phyloP scores from a whole-genome alignment of 2,113 vertebrate species.

The Verasper variegatus region DNA sequence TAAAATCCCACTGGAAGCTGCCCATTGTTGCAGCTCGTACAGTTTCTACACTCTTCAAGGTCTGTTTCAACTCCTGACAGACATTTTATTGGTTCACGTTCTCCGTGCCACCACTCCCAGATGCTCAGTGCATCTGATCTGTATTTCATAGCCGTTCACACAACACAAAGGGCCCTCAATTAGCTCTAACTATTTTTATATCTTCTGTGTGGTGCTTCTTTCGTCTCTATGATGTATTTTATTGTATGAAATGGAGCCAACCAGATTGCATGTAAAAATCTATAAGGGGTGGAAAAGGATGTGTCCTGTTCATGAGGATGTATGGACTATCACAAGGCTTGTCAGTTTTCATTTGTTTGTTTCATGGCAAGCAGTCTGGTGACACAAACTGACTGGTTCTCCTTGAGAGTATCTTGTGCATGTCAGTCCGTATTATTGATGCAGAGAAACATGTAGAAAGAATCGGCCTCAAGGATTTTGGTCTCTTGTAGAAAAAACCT shows the following conservation, averaged over 20 bases:
- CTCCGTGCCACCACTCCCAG: slow-evolving; percentile 35
- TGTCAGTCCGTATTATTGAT: slow-evolving; percentile 77
- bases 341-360: slow-evolving; percentile 78
- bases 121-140: slow-evolving; percentile 49
- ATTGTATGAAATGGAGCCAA: slow-evolving; percentile 45
- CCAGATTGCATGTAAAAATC: slow-evolving; percentile 45
- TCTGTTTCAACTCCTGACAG: slow-evolving; percentile 61
- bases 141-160: slow-evolving; percentile 45
- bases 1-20: slow-evolving; percentile 40
- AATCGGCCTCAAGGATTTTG: slow-evolving; percentile 60
- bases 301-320: slow-evolving; percentile 63
- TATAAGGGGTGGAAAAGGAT: slow-evolving; percentile 25
- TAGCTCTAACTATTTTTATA: slow-evolving; percentile 46
- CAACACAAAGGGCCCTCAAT: slow-evolving; percentile 44
- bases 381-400: slow-evolving; percentile 68
- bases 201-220: slow-evolving; percentile 31
- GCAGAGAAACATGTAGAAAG: slow-evolving; percentile 58
- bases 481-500: slow-evolving; percentile 22
- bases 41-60: slow-evolving; percentile 53
- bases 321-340: slow-evolving; percentile 73
- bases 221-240: slow-evolving; percentile 28
- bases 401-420: slow-evolving; percentile 77
- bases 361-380: slow-evolving; percentile 61
- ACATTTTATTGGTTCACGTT: slow-evolving; percentile 43
- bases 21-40: slow-evolving; percentile 52